Base-by-base conservation (phyloP, 2,797 vertebrate species). In the Oreortyx pictus region DNA sequence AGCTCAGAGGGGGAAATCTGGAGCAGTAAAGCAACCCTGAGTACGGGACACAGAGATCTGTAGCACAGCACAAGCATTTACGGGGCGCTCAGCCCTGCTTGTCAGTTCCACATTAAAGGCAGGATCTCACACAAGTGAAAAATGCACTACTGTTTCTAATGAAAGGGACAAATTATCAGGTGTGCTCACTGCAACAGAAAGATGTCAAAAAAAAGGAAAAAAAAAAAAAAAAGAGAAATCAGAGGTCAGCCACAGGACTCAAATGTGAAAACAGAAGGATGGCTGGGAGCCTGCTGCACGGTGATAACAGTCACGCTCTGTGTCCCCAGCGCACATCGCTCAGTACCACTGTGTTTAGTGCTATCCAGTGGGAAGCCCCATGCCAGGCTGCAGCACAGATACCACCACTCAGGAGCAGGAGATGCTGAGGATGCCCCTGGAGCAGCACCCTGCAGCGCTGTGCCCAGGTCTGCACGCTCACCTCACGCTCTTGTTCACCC, bases 161-260 rank as follows among this genome's bases (percentile, higher is more conserved):
- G 15, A 50, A 78, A 93, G 86, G 16, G 64, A 43, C 3, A 79
- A 74, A 44, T 29, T 12, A 43, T 39, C 49, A 85, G 9, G 17
- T 70, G 27, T 73, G 46, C 37, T 57, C 70, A 54, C 4, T 47
- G 60, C n/a, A 88, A 81, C 47, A 78, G 72, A 85, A 90, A n/a
- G 31, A 88, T 19, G 67, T 37, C 50, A 90, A 47, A 86, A 90
- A 50, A 78, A 20, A 37, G 11, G 11, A 37, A 37, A 37, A 44
- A 62, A 92, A 85, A n/a, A 60, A 73, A 92, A 74, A 60, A 52
- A 84, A 90, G 82, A 54, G 88, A 88, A 85, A 83, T 18, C 39
- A 73, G 65, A 95, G 59, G 31, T 82, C 65, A 91, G 61, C 27
- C 4, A 2, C 52, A 33, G 50, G 66, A 78, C 78, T 76, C 47